Evolutionary conservation across 2,113 vertebrate species (phyloP).

Genomic region (Lamprotornis superbus): DNA sequence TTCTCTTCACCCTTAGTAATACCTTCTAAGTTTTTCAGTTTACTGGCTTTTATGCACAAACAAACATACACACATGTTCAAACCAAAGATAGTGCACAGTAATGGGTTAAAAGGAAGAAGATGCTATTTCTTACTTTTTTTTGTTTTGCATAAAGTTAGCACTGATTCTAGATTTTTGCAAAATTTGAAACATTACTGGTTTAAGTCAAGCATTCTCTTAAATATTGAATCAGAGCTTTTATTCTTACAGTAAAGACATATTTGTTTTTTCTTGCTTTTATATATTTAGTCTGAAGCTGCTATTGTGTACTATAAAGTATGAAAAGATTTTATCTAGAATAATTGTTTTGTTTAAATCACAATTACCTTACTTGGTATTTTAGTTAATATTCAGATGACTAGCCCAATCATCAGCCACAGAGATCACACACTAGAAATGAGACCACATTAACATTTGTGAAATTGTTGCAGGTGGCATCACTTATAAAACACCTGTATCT

Average conservation of each 20-base stretch:
- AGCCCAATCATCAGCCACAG: neutral
- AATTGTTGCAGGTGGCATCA: too few relatives aligned
- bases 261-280: neutral
- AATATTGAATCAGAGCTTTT: neutral
- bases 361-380: neutral
- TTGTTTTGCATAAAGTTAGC: neutral
- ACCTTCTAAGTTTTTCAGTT: neutral
- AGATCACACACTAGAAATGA: neutral
- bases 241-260: neutral
- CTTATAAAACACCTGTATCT: too few relatives aligned
- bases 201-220: neutral
- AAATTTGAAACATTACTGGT: neutral
- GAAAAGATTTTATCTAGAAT: neutral
- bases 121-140: neutral
- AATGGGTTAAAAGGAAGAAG: neutral
- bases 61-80: neutral
- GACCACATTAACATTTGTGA: neutral
- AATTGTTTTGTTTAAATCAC: neutral
- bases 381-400: neutral
- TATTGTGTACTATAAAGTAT: neutral
- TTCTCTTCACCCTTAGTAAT: neutral
- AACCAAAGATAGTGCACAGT: neutral
- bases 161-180: neutral
- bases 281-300: neutral
- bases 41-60: neutral